Conservation (phyloP, 2,113 vertebrate species). For the Peromyscus maniculatus region DNA sequence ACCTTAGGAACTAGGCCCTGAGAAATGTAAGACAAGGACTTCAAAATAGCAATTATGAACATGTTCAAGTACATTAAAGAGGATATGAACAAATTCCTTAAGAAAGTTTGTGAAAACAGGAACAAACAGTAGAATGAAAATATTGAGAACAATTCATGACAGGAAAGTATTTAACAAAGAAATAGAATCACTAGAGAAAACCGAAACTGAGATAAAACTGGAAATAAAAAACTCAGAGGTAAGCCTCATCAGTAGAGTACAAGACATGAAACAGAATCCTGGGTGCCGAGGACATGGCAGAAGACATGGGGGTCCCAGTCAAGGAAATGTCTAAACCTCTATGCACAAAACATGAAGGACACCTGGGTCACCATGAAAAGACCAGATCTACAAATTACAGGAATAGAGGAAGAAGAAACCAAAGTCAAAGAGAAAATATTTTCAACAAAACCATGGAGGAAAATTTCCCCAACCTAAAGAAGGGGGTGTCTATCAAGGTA, state of each 20-base stretch:
- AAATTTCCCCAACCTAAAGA: not conserved
- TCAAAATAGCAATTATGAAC: not conserved
- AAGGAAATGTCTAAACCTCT: not conserved
- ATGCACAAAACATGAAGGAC: not conserved
- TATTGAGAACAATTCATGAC: not conserved
- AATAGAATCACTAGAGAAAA: not conserved
- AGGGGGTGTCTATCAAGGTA: not conserved
- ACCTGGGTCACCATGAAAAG: not conserved
- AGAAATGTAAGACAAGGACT: not conserved
- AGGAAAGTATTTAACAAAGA: not conserved
- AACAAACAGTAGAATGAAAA: not conserved
- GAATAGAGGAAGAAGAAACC: not conserved
- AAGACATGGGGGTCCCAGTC: not conserved
- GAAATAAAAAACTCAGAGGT: not conserved
- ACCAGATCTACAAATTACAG: not conserved
- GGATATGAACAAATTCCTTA: not conserved
- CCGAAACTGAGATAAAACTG: not conserved
- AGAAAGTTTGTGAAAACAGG: not conserved
- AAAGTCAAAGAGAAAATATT: not conserved
- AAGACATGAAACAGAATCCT: not conserved
- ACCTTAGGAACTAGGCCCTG: not conserved
- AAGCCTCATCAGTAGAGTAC: not conserved
- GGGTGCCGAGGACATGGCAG: not conserved
- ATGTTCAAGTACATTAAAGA: not conserved
- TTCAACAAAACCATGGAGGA: not conserved